Evolutionary conservation across 1,140 invertebrate species (phyloP).

Genomic region (Zaprionus gabonicus): DNA sequence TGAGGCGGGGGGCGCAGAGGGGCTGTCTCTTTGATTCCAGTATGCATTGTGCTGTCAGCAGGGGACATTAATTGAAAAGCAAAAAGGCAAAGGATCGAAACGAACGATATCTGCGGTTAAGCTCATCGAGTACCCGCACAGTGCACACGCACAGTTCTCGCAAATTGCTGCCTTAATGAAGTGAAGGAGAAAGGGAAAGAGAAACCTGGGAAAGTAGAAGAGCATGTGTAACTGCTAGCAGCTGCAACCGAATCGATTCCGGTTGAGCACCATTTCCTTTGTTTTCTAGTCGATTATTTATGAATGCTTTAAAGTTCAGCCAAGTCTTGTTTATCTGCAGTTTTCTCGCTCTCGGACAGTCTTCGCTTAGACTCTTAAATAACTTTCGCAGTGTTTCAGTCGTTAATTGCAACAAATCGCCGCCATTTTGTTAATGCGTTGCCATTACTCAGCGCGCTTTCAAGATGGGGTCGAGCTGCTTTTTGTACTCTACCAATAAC

Average conservation of each 20-base stretch:
- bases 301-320: neutral
- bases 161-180: neutral
- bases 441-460: slow-evolving; percentile 60
- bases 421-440: slow-evolving; percentile 59
- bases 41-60: slow-evolving; percentile 52
- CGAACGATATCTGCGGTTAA: slow-evolving; percentile 16
- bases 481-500: neutral
- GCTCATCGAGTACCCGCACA: neutral
- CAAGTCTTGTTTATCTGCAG: neutral
- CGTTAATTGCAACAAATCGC: slow-evolving; percentile 80
- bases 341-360: neutral
- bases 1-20: neutral
- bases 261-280: neutral
- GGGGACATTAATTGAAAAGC: slow-evolving; percentile 69
- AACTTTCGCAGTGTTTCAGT: slow-evolving; percentile 52
- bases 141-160: neutral
- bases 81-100: slow-evolving; percentile 35
- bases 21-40: slow-evolving; percentile 10
- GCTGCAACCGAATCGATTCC: slow-evolving; percentile 1
- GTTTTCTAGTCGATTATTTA: neutral
- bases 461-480: slow-evolving; percentile 3
- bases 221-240: neutral
- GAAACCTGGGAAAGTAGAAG: neutral
- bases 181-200: neutral
- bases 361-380: slow-evolving; percentile 40